A percentile compares a stretch with the other conserved stretches of the same genome.
phyloP scores from a whole-genome alignment of 2,797 vertebrate species.

The Sebastes dallii region DNA sequence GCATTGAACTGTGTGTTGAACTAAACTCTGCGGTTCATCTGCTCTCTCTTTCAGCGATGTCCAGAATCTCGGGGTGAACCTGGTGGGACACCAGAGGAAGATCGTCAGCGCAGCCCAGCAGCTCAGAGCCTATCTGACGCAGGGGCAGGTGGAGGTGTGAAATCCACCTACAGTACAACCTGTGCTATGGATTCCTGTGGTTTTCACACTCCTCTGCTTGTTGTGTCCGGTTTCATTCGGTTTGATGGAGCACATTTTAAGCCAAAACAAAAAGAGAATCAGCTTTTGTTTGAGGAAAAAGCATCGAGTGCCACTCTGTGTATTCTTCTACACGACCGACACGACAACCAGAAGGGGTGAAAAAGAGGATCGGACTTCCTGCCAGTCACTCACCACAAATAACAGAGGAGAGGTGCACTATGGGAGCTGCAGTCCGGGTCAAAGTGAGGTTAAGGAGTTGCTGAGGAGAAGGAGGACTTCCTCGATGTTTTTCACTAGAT shows the following conservation, averaged over 20 bases:
- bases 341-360: constrained; percentile 35
- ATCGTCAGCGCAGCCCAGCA: constrained; percentile 93
- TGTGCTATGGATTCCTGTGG: constrained; percentile 20
- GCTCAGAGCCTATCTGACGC: constrained; percentile 81
- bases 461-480: constrained; percentile 43
- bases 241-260: constrained; percentile 39
- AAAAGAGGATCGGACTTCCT: constrained; percentile 16
- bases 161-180: constrained; percentile 18
- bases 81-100: constrained; percentile 96
- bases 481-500: constrained; percentile 59
- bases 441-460: constrained; percentile 34
- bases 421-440: constrained; percentile 54
- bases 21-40: constrained; percentile 1
- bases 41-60: constrained; percentile 85
- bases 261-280: constrained; percentile 34
- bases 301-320: constrained; percentile 14
- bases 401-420: constrained; percentile 50
- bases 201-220: constrained; percentile 51
- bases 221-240: constrained; percentile 45
- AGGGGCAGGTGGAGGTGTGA: constrained; percentile 86
- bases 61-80: constrained; percentile 91
- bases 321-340: constrained; percentile 34
- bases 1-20: not conserved
- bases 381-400: constrained; percentile 23
- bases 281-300: constrained; percentile 2